Evolutionary conservation across 2,113 vertebrate genomes (phyloP).

Genomic region (Cyanocitta stelleri): DNA sequence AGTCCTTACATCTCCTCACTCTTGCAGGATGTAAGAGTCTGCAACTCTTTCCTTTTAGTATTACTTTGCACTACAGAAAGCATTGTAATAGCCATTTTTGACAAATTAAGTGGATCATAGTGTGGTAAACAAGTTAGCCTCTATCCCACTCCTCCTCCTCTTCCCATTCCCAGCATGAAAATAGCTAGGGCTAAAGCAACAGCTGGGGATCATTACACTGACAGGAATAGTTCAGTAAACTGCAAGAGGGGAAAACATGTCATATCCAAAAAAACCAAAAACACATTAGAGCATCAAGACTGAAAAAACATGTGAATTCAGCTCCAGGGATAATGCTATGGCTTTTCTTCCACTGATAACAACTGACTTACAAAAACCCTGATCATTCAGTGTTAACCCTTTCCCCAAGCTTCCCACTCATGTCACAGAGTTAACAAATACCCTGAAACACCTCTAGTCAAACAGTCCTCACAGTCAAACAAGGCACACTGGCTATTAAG

Average conservation of each 20-base stretch:
- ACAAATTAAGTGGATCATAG: constrained; percentile 7
- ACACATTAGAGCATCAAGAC: constrained; percentile 51
- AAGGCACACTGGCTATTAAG: not conserved
- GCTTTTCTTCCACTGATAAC: not conserved
- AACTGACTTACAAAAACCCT: not conserved
- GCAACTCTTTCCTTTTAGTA: not conserved
- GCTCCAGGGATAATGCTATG: not conserved
- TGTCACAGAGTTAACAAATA: not conserved
- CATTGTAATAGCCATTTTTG: not conserved
- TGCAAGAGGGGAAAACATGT: constrained; percentile 55
- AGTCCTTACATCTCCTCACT: not conserved
- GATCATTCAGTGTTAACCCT: not conserved
- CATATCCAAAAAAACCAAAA: constrained; percentile 56
- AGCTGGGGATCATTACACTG: constrained; percentile 75
- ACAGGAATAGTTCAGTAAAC: constrained; percentile 76
- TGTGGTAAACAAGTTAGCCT: constrained; percentile 36
- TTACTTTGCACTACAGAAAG: not conserved
- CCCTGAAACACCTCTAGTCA: not conserved
- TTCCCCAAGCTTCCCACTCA: not conserved
- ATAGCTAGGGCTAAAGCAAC: constrained; percentile 68
- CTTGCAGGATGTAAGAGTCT: not conserved
- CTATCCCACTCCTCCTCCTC: constrained; percentile 30
- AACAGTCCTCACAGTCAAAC: not conserved
- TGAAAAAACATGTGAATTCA: not conserved
- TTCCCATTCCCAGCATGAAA: constrained; percentile 51